A percentile compares a stretch with the other conserved stretches of the same genome.
These are phyloP conservation scores for Pedicia rivosa DNA, from an alignment of 2,888 invertebrate species.

Conservation along the genomic window DNA sequence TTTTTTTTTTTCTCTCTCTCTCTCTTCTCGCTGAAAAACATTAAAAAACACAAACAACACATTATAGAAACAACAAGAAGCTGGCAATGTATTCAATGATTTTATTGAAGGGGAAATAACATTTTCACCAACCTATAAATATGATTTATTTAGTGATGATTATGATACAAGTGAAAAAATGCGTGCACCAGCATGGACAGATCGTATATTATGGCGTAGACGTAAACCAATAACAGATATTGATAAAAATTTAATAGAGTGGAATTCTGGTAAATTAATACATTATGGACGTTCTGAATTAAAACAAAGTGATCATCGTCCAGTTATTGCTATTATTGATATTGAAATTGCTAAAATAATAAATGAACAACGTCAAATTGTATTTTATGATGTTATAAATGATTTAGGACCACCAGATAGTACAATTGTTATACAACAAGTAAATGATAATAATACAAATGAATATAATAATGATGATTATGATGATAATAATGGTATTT, in stretches of 20 bases:
- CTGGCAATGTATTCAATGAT: conserved; percentile 76
- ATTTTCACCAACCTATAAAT: conserved; percentile 96
- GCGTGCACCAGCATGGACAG: conserved; percentile 96
- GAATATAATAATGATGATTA: conserved; percentile 26
- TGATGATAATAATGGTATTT: conserved; percentile 40
- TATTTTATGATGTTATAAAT: conserved; percentile 70
- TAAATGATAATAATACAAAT: neutral
- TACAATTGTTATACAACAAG: conserved; percentile 59
- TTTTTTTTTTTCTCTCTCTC: no score
- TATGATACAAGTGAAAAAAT: conserved; percentile 98
- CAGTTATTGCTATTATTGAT: conserved; percentile 84
- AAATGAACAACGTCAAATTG: conserved; percentile 53
- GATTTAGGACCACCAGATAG: conserved; percentile 91
- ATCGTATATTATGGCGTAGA: conserved; percentile 87
- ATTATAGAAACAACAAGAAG: conserved; percentile 48
- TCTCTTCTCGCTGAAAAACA: no score
- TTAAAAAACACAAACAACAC: no score
- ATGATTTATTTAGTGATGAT: conserved; percentile 95
- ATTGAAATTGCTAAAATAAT: conserved; percentile 73
- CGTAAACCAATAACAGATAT: conserved; percentile 56
- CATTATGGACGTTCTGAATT: conserved; percentile 89
- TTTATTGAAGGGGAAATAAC: conserved; percentile 83
- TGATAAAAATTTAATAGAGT: conserved; percentile 38
- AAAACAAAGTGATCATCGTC: conserved; percentile 95
- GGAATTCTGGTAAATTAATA: conserved; percentile 63